phyloP scores from a whole-genome alignment of 2,888 invertebrate species.

The Lasioglossum morio region DNA sequence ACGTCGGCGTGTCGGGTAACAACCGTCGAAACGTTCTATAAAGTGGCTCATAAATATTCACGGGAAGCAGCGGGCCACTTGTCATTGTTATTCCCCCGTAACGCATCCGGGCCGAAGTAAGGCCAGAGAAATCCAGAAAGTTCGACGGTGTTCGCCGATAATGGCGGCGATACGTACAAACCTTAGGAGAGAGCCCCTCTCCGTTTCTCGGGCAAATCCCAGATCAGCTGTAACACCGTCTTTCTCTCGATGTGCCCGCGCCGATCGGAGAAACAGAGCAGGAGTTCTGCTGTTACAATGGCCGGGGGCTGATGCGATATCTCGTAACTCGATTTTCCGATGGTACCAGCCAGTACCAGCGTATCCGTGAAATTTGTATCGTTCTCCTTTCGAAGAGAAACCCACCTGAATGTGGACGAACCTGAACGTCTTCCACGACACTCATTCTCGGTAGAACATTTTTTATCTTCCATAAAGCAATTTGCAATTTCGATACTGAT shows the following conservation, averaged over 20 bases:
- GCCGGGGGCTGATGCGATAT: conserved; percentile 29
- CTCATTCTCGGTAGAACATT: background rate
- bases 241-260: background rate
- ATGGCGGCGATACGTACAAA: conserved; percentile 8
- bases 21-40: conserved; percentile 51
- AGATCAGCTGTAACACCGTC: conserved; percentile 27
- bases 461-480: too few species aligned
- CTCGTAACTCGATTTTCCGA: conserved; percentile 27
- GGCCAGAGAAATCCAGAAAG: conserved; percentile 30
- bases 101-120: conserved; percentile 19
- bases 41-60: conserved; percentile 56
- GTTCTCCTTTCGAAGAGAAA: background rate
- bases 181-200: background rate
- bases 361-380: conserved; percentile 43
- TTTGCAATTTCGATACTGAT: too few species aligned
- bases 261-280: conserved; percentile 17
- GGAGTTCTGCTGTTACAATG: background rate
- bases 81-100: conserved; percentile 47
- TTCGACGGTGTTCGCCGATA: conserved; percentile 28
- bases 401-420: background rate
- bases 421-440: background rate
- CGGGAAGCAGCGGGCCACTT: conserved; percentile 23
- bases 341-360: background rate
- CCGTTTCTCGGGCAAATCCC: conserved; percentile 25
- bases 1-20: conserved; percentile 43